Conservation (phyloP, 37 sponge, comb jelly and placozoan genomes). For the Halisarca cf. caerulea region DNA sequence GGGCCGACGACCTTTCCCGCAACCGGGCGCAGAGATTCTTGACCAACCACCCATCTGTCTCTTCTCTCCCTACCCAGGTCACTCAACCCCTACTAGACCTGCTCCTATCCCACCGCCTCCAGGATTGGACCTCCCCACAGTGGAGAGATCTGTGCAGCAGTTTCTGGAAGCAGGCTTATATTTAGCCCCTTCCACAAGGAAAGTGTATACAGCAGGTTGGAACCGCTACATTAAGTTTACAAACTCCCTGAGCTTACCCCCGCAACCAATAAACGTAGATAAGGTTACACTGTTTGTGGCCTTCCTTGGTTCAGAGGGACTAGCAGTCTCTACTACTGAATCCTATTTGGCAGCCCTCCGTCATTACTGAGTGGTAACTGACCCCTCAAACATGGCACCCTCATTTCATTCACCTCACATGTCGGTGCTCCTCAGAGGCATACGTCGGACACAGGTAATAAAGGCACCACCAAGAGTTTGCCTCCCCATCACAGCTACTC, state of each 20-base stretch:
- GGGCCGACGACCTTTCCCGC: conserved; percentile 33
- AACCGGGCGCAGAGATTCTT: background rate
- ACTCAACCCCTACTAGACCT: background rate
- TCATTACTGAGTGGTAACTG: background rate
- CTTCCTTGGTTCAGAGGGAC: background rate
- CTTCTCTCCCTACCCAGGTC: conserved; percentile 16
- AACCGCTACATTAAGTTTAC: background rate
- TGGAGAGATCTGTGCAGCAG: conserved; percentile 20
- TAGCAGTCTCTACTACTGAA: conserved; percentile 22
- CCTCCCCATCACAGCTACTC: background rate
- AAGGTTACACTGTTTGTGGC: background rate
- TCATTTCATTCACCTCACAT: conserved; percentile 10
- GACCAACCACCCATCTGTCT: background rate
- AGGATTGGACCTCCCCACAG: conserved; percentile 20
- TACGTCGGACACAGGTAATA: background rate
- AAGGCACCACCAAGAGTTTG: background rate
- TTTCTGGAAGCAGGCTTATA: conserved; percentile 23
- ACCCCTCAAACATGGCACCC: background rate
- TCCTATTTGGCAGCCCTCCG: conserved; percentile 4
- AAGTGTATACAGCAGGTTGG: background rate
- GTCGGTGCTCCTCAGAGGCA: background rate
- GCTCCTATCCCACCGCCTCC: background rate
- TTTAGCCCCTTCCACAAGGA: conserved; percentile 9
- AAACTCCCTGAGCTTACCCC: background rate
- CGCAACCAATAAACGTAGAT: background rate